These are phyloP conservation scores for Drosophila multiciliata DNA, from an alignment of 2,888 invertebrate species.

Conservation along the genomic window DNA sequence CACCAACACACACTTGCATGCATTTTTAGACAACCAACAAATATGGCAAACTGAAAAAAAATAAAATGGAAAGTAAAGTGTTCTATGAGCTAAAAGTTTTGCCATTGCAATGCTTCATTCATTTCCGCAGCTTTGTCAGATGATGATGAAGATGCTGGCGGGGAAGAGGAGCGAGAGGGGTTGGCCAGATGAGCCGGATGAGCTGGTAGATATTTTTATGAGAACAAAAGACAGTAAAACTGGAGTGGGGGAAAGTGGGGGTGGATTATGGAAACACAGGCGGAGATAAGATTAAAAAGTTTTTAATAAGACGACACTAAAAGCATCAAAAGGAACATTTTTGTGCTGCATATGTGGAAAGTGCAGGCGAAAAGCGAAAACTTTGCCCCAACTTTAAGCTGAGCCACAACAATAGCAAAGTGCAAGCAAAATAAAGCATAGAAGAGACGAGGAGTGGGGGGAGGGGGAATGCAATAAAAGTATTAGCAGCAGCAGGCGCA, in stretches of 20 bases:
- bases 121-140: constrained; percentile 63
- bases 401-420: constrained; percentile 12
- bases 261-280: not conserved
- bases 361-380: constrained; percentile 42
- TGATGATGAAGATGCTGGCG: not conserved
- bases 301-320: constrained; percentile 79
- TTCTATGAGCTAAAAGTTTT: constrained; percentile 66
- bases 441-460: not conserved
- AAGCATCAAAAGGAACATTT: constrained; percentile 76
- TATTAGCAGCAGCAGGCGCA: constrained; percentile 59
- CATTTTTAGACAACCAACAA: constrained; percentile 30
- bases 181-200: not conserved
- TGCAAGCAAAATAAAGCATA: not conserved
- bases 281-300: constrained; percentile 71
- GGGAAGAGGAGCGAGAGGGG: not conserved
- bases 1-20: constrained; percentile 17
- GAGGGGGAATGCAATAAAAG: constrained; percentile 71
- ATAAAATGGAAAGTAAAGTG: constrained; percentile 16
- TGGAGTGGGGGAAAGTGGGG: not conserved
- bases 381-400: constrained; percentile 45
- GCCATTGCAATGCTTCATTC: constrained; percentile 53
- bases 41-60: constrained; percentile 14
- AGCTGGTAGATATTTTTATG: constrained; percentile 32
- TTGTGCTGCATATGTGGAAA: constrained; percentile 60
- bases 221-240: constrained; percentile 51